Conservation (phyloP, 2,888 invertebrate genomes). For the Andricus curvator region DNA sequence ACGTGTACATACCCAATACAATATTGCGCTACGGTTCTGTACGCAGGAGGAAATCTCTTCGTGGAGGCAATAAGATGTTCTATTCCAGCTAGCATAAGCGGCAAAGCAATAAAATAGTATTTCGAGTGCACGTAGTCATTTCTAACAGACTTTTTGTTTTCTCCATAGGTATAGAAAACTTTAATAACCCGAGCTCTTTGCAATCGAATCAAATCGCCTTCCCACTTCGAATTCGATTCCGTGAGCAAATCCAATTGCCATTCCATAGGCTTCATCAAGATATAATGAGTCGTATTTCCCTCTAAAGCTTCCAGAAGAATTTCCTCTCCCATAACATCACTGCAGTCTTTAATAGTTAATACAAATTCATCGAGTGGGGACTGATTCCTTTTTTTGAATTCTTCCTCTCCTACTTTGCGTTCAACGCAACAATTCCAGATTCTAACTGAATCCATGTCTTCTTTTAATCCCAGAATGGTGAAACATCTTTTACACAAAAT, state of each 20-base stretch:
- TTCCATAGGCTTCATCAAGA: slow-evolving; percentile 71
- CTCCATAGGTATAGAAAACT: slow-evolving; percentile 71
- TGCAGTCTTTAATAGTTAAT: slow-evolving; percentile 63
- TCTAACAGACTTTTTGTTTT: slow-evolving; percentile 52
- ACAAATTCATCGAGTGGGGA: slow-evolving; percentile 69
- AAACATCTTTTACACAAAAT: slow-evolving; percentile 70
- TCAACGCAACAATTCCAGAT: slow-evolving; percentile 73
- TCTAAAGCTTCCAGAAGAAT: slow-evolving; percentile 68
- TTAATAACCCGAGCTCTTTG: slow-evolving; percentile 64
- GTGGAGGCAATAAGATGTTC: slow-evolving; percentile 69
- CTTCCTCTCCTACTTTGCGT: slow-evolving; percentile 52
- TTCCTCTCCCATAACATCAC: slow-evolving; percentile 64
- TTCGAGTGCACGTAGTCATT: slow-evolving; percentile 60
- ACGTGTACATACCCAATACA: slow-evolving; percentile 69
- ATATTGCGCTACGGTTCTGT: slow-evolving; percentile 66
- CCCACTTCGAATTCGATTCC: slow-evolving; percentile 53
- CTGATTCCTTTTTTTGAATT: slow-evolving; percentile 27
- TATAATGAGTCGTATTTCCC: slow-evolving; percentile 61
- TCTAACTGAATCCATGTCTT: slow-evolving; percentile 63
- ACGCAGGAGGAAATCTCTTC: slow-evolving; percentile 69
- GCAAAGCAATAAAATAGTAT: slow-evolving; percentile 66
- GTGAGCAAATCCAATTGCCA: slow-evolving; percentile 67
- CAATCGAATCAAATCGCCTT: slow-evolving; percentile 55
- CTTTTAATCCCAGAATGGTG: slow-evolving; percentile 64
- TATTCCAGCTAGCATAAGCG: slow-evolving; percentile 69